A percentile compares a stretch with the other conserved stretches of the same genome.
These are phyloP conservation scores for Macrotrachela quadricornifera DNA, from an alignment of 1,140 invertebrate species.

Conservation along the genomic window DNA sequence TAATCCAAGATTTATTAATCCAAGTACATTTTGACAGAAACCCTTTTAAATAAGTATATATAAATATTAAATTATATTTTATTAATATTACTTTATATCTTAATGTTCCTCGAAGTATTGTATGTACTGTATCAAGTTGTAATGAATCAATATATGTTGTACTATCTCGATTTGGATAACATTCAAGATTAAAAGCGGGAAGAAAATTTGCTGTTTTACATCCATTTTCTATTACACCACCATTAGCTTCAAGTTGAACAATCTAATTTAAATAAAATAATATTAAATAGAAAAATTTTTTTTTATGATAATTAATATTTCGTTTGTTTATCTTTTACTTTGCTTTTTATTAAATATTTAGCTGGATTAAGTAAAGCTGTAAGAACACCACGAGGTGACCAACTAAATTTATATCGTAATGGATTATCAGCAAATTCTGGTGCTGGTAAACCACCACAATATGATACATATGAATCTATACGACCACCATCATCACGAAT, in stretches of 20 bases:
- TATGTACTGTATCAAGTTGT: constrained; percentile 49
- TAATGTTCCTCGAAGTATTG: constrained; percentile 69
- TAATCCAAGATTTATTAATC: constrained; percentile 61
- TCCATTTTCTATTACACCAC: constrained; percentile 2
- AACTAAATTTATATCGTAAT: constrained; percentile 71
- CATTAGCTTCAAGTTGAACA: neutral
- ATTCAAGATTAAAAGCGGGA: constrained; percentile 86
- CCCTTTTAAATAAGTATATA: constrained; percentile 35
- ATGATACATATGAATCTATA: constrained; percentile 49
- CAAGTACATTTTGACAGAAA: constrained; percentile 62
- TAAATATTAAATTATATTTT: constrained; percentile 6
- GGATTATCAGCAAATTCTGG: constrained; percentile 82
- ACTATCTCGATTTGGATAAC: constrained; percentile 84
- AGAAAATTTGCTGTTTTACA: constrained; percentile 45
- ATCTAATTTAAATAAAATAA: neutral
- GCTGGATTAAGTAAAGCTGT: constrained; percentile 67
- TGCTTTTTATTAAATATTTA: constrained; percentile 59
- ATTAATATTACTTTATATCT: constrained; percentile 43
- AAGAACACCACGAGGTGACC: constrained; percentile 73
- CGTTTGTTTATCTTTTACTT: constrained; percentile 33
- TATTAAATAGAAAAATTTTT: neutral
- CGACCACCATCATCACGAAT: constrained; percentile 47
- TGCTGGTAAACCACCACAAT: constrained; percentile 82
- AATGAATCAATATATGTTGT: constrained; percentile 67
- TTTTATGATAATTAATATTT: neutral